Evolutionary conservation across 2,113 vertebrate species (phyloP).

Genomic region (Talpa occidentalis): DNA sequence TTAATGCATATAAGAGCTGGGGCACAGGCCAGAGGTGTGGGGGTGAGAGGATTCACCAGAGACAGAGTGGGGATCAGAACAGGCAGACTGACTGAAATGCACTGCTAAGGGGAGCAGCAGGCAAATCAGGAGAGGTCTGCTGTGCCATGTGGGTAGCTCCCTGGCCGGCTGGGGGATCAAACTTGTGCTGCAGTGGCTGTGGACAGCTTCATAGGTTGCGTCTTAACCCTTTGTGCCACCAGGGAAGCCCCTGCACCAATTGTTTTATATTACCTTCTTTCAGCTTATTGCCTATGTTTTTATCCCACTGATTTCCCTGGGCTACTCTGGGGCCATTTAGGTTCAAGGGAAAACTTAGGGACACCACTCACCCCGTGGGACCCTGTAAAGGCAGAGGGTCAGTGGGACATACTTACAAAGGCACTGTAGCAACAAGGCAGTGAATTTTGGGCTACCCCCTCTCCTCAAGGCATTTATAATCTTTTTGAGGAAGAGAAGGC

Average conservation of each 20-base stretch:
- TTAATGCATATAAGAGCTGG: no score
- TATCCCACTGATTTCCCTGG: background rate
- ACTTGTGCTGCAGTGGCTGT: no score
- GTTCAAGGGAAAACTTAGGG: background rate
- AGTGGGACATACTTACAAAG: background rate
- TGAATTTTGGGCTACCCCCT: background rate
- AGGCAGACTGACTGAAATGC: no score
- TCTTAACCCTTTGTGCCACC: no score
- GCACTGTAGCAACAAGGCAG: accelerated
- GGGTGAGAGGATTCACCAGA: no score
- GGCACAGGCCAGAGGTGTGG: no score
- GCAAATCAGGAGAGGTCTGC: no score
- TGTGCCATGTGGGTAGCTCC: no score
- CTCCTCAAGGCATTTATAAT: background rate
- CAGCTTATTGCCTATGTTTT: background rate
- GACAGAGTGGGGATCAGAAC: no score
- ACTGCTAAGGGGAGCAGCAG: no score
- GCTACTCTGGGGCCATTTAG: background rate
- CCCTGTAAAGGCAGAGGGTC: background rate
- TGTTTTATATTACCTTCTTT: background rate
- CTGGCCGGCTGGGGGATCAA: no score
- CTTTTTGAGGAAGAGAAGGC: background rate
- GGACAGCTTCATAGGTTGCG: no score
- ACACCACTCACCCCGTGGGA: background rate
- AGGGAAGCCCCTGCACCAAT: background rate